A percentile compares a stretch with the other conserved stretches of the same genome.
These are phyloP conservation scores for Apotomis capreana DNA, from an alignment of 2,888 invertebrate genomes.

Conservation along the genomic window DNA sequence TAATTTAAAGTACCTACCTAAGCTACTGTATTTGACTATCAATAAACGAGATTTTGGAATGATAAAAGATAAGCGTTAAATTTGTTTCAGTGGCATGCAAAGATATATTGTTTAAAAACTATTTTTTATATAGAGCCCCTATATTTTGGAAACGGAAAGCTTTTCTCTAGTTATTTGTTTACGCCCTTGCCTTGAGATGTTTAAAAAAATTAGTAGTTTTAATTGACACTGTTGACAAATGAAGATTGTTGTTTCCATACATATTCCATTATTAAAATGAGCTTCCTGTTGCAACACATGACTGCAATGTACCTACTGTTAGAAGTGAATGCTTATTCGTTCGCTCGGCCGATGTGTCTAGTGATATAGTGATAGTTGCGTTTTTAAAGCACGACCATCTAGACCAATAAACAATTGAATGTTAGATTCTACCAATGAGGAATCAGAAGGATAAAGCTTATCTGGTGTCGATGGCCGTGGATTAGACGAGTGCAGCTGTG, in stretches of 20 bases:
- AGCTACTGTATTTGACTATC: background rate
- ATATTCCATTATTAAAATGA: constrained; percentile 43
- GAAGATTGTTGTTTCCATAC: constrained; percentile 15
- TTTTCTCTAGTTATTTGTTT: constrained; percentile 21
- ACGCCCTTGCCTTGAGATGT: constrained; percentile 24
- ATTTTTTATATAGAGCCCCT: constrained; percentile 16
- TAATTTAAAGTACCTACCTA: background rate
- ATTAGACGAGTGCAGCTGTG: constrained; percentile 51
- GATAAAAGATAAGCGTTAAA: background rate
- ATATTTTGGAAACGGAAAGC: constrained; percentile 17
- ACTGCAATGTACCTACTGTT: constrained; percentile 42
- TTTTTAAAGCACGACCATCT: constrained; percentile 44
- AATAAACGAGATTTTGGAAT: background rate
- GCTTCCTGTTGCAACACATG: constrained; percentile 45
- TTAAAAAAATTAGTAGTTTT: constrained; percentile 9
- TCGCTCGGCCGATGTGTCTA: constrained; percentile 54
- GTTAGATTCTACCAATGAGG: no score
- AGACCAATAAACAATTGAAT: no score
- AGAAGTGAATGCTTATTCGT: constrained; percentile 52
- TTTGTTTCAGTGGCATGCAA: background rate
- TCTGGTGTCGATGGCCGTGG: constrained; percentile 39
- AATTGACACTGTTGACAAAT: constrained; percentile 15
- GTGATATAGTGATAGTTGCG: constrained; percentile 43
- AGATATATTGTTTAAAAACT: constrained; percentile 2
- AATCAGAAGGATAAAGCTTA: no score